These are phyloP conservation scores for Moxostoma hubbsi DNA, from an alignment of 2,797 vertebrate species.

Conservation along the genomic window DNA sequence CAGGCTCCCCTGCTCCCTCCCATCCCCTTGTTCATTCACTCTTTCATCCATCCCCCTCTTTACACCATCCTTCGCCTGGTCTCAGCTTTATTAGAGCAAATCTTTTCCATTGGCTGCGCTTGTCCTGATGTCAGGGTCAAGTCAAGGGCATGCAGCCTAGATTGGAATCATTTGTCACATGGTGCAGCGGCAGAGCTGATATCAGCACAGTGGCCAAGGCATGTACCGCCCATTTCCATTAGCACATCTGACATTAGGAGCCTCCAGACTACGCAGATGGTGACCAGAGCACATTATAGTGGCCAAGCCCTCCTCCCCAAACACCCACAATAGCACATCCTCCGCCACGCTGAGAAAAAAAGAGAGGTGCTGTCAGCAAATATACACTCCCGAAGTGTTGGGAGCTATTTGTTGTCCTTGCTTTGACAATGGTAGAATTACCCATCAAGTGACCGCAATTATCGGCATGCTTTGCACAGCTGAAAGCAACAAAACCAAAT, in stretches of 20 bases:
- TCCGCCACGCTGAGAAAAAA: conserved; percentile 71
- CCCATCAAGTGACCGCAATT: conserved; percentile 84
- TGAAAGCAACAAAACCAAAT: conserved; percentile 69
- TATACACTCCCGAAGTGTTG: conserved; percentile 76
- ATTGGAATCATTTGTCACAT: conserved; percentile 99
- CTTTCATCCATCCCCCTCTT: conserved; percentile 66
- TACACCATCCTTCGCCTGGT: conserved; percentile 81
- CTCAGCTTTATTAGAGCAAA: conserved; percentile 98
- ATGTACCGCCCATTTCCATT: conserved; percentile 83
- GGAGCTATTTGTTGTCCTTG: conserved; percentile 76
- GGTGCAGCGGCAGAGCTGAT: conserved; percentile 92
- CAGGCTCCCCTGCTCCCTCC: conserved; percentile 70
- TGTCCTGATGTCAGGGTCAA: conserved; percentile 99
- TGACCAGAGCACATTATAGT: conserved; percentile 77
- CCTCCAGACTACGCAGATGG: conserved; percentile 87
- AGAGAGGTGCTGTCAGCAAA: conserved; percentile 82
- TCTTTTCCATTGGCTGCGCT: conserved; percentile 98
- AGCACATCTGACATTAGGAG: conserved; percentile 90
- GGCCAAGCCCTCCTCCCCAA: conserved; percentile 51
- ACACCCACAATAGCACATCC: conserved; percentile 37
- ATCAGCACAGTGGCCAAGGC: conserved; percentile 88
- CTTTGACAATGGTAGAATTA: conserved; percentile 85
- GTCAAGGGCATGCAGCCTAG: conserved; percentile 98
- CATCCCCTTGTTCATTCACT: conserved; percentile 25
- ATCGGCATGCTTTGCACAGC: conserved; percentile 86